These are phyloP conservation scores for Tenthredo mesomela DNA, from an alignment of 2,888 invertebrate genomes.

Conservation along the genomic window DNA sequence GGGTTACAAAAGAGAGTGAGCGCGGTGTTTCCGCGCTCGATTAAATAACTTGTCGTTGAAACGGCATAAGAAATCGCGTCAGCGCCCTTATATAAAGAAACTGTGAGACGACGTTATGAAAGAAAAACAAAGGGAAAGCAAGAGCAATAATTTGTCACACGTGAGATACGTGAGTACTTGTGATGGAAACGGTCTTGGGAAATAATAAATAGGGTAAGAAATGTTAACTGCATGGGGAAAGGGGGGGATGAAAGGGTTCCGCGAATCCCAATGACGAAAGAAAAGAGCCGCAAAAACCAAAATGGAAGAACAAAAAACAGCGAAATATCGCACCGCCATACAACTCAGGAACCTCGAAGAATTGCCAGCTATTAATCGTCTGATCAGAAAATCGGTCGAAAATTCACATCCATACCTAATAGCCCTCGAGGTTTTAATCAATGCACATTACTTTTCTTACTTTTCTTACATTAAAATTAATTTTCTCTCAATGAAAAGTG, in stretches of 20 bases:
- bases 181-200: conserved; percentile 14
- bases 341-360: neutral
- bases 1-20: neutral
- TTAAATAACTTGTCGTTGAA: conserved; percentile 36
- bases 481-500: neutral
- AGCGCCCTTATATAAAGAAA: conserved; percentile 6
- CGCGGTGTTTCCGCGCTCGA: neutral
- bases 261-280: conserved; percentile 22
- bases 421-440: neutral
- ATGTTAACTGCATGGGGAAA: conserved; percentile 13
- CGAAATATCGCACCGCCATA: conserved; percentile 1
- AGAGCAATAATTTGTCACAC: conserved; percentile 43
- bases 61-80: conserved; percentile 30
- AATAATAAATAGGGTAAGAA: conserved; percentile 45
- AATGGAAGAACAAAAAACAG: neutral
- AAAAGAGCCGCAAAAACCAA: neutral
- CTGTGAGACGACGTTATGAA: neutral
- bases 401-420: neutral
- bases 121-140: conserved; percentile 25
- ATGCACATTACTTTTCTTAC: neutral
- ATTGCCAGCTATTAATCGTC: neutral
- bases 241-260: neutral
- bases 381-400: neutral
- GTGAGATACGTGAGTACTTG: conserved; percentile 15
- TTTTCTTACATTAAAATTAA: neutral